Base-by-base conservation (phyloP, 2,797 vertebrate species). In the Artibeus lituratus region DNA sequence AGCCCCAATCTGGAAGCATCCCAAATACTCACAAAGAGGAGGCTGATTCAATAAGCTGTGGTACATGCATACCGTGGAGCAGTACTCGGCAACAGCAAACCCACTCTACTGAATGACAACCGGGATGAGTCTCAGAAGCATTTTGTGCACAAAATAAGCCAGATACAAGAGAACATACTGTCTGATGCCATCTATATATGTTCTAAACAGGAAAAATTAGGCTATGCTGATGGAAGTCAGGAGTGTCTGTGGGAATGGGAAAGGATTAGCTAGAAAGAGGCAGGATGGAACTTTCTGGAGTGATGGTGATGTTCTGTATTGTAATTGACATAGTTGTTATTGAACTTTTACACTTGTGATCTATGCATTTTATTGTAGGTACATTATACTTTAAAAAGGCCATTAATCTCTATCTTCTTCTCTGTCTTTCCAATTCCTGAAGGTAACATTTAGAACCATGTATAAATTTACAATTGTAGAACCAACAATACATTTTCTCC, bases 1-100 rank as follows among this genome's bases (percentile, higher is more conserved):
- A 82, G 49, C 26, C 81, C 51, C 55, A 67, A 83, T 83, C 29
- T 92, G 74, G 78, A 91, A 94, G 86, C 16, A 72, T 76, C 47
- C 51, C 95, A 87, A 72, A 67, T 37, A 83, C 39, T 70, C 70
- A 67, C 65, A 62, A 76, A 21, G 39, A 37, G 65, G 62, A 91
- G 53, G 59, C 57, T 74, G 26, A 82, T 65, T 91, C 57, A 82
- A 90, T 22, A 74, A 53, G 55, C 26, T 70, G 57, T 62, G 39
- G 7, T 82, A 9, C 78, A 32, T 72, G 94, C 18, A n/a, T 29
- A 62, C 26, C 18, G 21, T 47, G 70, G 55, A 87, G 11, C 78
- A 87, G 94, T 94, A 86, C 65, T 91, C 73, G 49, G 19, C n/a
- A 74, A 24, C 83, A 21, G 73, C 74, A 90, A 72, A 90, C 83